phyloP scores from a whole-genome alignment of 2,797 vertebrate species.

The Potorous gilbertii region DNA sequence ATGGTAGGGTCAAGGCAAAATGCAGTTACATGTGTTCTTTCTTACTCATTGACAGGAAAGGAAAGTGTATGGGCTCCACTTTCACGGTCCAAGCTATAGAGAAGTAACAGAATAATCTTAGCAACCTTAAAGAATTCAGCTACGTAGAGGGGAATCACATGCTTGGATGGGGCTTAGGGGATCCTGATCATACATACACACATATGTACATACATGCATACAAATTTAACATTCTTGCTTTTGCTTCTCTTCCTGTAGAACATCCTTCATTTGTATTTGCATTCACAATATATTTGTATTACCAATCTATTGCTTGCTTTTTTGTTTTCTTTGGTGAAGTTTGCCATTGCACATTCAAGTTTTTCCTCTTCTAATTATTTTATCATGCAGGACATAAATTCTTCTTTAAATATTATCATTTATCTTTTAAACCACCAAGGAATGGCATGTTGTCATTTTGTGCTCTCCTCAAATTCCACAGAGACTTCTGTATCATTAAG shows the following conservation, averaged over 20 bases:
- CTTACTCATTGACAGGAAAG: background rate
- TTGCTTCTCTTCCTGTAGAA: background rate
- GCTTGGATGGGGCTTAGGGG: background rate
- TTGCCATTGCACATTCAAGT: background rate
- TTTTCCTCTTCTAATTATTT: background rate
- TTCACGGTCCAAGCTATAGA: background rate
- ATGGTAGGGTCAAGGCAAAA: background rate
- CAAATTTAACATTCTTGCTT: background rate
- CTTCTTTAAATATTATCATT: background rate
- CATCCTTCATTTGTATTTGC: background rate
- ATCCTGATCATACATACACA: background rate
- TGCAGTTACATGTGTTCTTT: background rate
- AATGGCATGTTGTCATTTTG: background rate
- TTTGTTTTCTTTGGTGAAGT: background rate
- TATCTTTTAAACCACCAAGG: background rate
- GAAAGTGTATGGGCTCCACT: background rate
- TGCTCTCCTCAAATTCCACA: background rate
- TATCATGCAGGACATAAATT: background rate
- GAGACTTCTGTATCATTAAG: background rate
- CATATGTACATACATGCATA: too few relatives aligned
- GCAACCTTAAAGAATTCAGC: background rate
- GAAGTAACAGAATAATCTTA: background rate
- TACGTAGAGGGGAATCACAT: too few relatives aligned
- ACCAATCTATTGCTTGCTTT: background rate
- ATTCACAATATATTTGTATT: background rate